Conservation (phyloP, 2,113 vertebrate genomes). For the Sceloporus tristichus region DNA sequence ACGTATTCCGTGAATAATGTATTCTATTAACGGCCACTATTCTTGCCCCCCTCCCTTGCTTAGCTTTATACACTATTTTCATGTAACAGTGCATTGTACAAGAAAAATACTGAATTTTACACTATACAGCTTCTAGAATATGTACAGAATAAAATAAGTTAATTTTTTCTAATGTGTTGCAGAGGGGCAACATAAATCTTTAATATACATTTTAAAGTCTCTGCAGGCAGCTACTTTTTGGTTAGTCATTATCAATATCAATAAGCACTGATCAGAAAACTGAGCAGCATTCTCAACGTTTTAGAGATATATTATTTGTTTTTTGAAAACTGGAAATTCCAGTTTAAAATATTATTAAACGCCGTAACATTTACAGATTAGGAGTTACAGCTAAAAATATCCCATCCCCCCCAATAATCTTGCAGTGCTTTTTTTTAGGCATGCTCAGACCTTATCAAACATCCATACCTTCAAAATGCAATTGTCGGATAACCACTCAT, state of each 20-base stretch:
- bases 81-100: conserved; percentile 96
- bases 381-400: conserved; percentile 98
- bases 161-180: conserved; percentile 90
- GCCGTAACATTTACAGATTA: conserved; percentile 98
- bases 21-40: conserved; percentile 62
- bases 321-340: conserved; percentile 87
- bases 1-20: conserved; percentile 24
- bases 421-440: conserved; percentile 91
- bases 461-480: conserved; percentile 81
- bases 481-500: conserved; percentile 73
- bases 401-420: conserved; percentile 97
- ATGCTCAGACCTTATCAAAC: conserved; percentile 85
- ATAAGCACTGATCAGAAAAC: conserved; percentile 90
- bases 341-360: conserved; percentile 95
- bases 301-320: conserved; percentile 96
- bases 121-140: conserved; percentile 98
- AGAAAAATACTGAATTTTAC: conserved; percentile 94
- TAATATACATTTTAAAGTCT: conserved; percentile 90
- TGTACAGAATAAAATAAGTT: conserved; percentile 99
- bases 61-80: conserved; percentile 82
- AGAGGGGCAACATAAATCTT: conserved; percentile 86
- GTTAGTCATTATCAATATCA: conserved; percentile 93
- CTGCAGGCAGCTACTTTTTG: conserved; percentile 99
- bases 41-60: conserved; percentile 41
- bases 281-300: conserved; percentile 92